Percentiles rank a stretch among this genome's conserved stretches.
phyloP scores from a whole-genome alignment of 2,888 invertebrate species.

The Julus scandinavius region DNA sequence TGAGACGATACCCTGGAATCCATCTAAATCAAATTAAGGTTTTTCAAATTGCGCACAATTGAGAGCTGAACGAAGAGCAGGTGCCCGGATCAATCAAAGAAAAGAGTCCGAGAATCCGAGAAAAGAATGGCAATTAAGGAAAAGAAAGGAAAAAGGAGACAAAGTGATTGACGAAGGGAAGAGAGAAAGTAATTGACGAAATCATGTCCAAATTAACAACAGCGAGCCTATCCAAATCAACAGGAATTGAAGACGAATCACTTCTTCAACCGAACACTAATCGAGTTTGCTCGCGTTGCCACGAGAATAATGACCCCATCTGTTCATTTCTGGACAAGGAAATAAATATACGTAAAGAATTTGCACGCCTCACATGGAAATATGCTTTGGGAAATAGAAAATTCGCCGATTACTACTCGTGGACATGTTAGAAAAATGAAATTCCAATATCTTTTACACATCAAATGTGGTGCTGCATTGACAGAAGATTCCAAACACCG shows the following conservation, averaged over 20 bases:
- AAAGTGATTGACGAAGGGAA: conserved; percentile 49
- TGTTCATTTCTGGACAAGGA: neutral
- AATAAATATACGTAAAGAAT: neutral
- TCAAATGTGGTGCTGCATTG: no score
- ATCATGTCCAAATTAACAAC: conserved; percentile 52
- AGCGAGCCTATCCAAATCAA: conserved; percentile 50
- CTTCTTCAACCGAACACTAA: conserved; percentile 49
- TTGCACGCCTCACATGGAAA: neutral
- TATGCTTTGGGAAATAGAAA: no score
- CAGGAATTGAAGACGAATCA: conserved; percentile 50
- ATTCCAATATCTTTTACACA: no score
- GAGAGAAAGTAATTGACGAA: conserved; percentile 50
- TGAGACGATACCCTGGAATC: conserved; percentile 16
- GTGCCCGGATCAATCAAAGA: conserved; percentile 22
- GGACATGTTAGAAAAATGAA: no score
- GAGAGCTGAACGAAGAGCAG: conserved; percentile 5
- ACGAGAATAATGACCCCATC: conserved; percentile 38
- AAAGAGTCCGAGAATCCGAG: conserved; percentile 7
- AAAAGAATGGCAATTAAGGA: conserved; percentile 39
- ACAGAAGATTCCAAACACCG: no score
- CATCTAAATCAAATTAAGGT: conserved; percentile 42
- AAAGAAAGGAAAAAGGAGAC: conserved; percentile 42
- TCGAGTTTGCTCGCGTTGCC: conserved; percentile 32
- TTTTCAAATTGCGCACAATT: neutral
- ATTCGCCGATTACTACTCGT: no score